Conservation (phyloP, 2,113 vertebrate genomes). For the Chionis minor region DNA sequence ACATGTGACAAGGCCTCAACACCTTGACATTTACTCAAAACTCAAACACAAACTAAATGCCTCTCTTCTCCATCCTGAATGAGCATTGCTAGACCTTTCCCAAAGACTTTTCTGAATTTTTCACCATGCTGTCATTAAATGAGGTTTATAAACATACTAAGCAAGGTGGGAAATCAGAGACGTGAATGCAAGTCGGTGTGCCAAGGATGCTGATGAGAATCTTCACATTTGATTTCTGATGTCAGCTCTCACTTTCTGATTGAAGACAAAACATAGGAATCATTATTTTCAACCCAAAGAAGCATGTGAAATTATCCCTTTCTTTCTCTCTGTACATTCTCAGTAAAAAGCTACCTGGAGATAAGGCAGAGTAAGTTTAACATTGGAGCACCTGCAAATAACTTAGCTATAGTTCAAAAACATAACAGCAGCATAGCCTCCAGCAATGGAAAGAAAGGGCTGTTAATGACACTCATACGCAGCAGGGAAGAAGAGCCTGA, state of each 20-base stretch:
- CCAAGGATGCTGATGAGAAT: not conserved
- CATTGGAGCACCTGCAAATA: not conserved
- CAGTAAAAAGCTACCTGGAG: not conserved
- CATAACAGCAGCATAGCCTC: not conserved
- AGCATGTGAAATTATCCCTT: not conserved
- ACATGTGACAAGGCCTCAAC: not conserved
- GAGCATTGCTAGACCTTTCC: not conserved
- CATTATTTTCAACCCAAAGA: not conserved
- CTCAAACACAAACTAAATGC: not conserved
- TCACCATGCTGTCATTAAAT: not conserved
- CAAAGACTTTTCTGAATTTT: not conserved
- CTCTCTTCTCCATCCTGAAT: not conserved
- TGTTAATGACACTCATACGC: not conserved
- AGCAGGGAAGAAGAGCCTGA: not conserved
- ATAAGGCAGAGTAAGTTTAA: not conserved
- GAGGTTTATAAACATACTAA: not conserved
- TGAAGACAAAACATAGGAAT: not conserved
- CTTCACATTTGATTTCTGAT: not conserved
- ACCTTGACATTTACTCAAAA: not conserved
- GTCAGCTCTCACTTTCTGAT: not conserved
- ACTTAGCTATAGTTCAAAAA: not conserved
- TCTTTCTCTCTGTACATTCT: not conserved
- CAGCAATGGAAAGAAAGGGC: not conserved
- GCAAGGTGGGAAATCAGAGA: not conserved
- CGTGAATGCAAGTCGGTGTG: not conserved